Percentiles rank a stretch among this genome's conserved stretches.
phyloP scores from a whole-genome alignment of 2,797 vertebrate genomes.

The Lepilemur ruficaudatus region DNA sequence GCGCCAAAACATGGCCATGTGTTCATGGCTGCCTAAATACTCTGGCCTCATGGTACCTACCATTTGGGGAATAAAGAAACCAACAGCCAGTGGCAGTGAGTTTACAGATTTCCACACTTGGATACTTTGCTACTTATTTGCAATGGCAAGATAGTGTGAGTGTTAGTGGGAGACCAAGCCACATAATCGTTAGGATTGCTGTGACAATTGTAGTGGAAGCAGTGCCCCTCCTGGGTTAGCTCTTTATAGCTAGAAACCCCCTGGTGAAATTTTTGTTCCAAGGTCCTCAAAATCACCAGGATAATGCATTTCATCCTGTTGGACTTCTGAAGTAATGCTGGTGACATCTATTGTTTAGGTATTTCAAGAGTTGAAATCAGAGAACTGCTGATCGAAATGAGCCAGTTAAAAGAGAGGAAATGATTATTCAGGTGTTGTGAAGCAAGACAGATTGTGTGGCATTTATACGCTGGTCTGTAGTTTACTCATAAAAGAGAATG shows the following conservation, averaged over 20 bases:
- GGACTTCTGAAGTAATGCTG: not conserved
- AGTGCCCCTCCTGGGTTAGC: not conserved
- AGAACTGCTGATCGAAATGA: not conserved
- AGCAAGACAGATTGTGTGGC: not conserved
- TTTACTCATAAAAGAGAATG: slow-evolving; percentile 49
- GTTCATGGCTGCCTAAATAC: not conserved
- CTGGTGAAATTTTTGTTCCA: not conserved
- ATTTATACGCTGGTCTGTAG: not conserved
- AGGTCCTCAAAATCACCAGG: not conserved
- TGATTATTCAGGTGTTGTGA: not conserved
- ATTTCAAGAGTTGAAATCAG: not conserved
- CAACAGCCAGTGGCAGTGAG: not conserved
- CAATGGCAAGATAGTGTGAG: not conserved
- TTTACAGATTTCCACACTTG: not conserved
- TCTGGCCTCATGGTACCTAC: not conserved
- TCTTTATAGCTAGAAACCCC: slow-evolving; percentile 1
- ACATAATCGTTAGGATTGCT: slow-evolving; percentile 23
- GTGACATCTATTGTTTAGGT: not conserved
- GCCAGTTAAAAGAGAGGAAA: slow-evolving; percentile 14
- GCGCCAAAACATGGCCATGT: not conserved
- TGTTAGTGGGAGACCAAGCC: not conserved
- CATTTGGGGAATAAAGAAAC: not conserved
- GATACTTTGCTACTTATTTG: not conserved
- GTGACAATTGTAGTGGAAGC: not conserved
- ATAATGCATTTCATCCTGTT: not conserved